These are phyloP conservation scores for Odocoileus hemionus DNA, from an alignment of 2,113 vertebrate species.

Conservation along the genomic window DNA sequence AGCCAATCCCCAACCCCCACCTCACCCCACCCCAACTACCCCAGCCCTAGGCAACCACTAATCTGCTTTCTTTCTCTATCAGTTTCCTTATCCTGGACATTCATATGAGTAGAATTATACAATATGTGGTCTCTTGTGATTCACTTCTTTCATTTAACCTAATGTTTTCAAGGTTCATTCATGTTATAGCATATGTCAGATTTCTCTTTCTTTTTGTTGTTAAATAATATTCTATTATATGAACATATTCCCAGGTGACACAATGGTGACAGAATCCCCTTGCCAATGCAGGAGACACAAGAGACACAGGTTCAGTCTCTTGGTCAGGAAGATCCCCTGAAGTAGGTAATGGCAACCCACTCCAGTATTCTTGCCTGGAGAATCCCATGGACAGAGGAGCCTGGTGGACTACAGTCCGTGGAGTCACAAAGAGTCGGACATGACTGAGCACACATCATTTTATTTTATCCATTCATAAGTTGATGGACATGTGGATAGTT, in stretches of 20 bases:
- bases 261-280: not conserved
- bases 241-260: not conserved
- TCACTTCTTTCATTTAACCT: not conserved
- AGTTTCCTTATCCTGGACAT: not conserved
- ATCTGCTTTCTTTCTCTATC: not conserved
- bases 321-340: not conserved
- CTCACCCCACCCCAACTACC: rapidly evolving
- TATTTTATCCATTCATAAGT: not conserved
- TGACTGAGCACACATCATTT: not conserved
- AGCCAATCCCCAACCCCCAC: not conserved
- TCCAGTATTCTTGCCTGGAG: not conserved
- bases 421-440: not conserved
- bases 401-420: not conserved
- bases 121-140: not conserved
- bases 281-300: not conserved
- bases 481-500: not conserved
- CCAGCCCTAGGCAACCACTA: not conserved
- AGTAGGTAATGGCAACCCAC: not conserved
- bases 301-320: not conserved
- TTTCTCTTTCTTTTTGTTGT: slow-evolving; percentile 3
- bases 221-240: not conserved
- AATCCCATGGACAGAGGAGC: not conserved
- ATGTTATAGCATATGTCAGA: not conserved
- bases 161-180: not conserved
- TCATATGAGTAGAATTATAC: not conserved